Conservation (phyloP, 2,113 vertebrate species). For the Pseudopodoces humilis region DNA sequence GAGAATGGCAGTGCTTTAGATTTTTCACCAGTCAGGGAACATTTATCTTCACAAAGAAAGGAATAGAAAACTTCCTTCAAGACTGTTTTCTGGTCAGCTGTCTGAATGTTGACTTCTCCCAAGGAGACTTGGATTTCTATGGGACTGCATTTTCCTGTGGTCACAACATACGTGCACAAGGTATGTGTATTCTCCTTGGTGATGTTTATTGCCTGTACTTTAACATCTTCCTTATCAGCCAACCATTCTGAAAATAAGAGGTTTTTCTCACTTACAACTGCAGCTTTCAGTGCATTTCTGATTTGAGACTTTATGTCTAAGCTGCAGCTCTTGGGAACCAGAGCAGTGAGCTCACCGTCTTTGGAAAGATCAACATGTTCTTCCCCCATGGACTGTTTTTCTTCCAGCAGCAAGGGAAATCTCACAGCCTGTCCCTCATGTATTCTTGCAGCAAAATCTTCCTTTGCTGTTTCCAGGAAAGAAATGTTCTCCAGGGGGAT, state of each 20-base stretch:
- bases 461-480: constrained; percentile 72
- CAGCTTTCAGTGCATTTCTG: constrained; percentile 76
- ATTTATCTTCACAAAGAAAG: constrained; percentile 81
- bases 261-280: constrained; percentile 76
- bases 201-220: constrained; percentile 75
- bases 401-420: constrained; percentile 77
- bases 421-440: constrained; percentile 79
- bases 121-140: constrained; percentile 81
- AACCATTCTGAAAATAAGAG: constrained; percentile 80
- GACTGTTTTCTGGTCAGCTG: constrained; percentile 77
- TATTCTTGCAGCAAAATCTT: constrained; percentile 79
- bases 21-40: constrained; percentile 74
- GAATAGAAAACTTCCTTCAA: constrained; percentile 79
- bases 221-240: constrained; percentile 66
- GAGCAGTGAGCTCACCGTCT: constrained; percentile 73
- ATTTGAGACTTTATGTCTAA: constrained; percentile 78
- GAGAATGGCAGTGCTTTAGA: constrained; percentile 15
- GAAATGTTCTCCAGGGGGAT: constrained; percentile 71
- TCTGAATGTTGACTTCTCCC: constrained; percentile 79
- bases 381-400: constrained; percentile 75
- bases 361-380: constrained; percentile 67
- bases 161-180: constrained; percentile 80
- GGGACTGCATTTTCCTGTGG: constrained; percentile 59
- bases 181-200: constrained; percentile 71
- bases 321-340: constrained; percentile 63